Percentiles rank a stretch among this genome's conserved stretches.
Evolutionary conservation across 1,140 invertebrate genomes (phyloP).

Genomic region (Bombus waltoni): DNA sequence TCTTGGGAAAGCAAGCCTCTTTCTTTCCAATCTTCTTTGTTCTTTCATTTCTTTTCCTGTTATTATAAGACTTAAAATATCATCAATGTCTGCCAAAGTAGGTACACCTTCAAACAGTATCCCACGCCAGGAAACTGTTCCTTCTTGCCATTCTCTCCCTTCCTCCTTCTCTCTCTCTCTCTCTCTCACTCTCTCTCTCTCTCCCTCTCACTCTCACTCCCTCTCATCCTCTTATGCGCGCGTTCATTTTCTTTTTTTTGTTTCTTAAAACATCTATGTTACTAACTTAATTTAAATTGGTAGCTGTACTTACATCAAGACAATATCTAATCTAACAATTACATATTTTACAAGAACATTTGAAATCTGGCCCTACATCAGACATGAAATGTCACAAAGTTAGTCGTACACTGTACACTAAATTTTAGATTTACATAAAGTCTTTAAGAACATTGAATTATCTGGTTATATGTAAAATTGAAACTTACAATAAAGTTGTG

Average conservation of each 20-base stretch:
- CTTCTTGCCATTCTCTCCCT: constrained; percentile 66
- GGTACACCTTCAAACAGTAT: constrained; percentile 71
- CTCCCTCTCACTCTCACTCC: not conserved
- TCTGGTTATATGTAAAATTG: constrained; percentile 12
- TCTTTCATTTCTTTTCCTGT: not conserved
- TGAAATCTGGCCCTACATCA: constrained; percentile 71
- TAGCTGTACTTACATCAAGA: constrained; percentile 72
- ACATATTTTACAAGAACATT: constrained; percentile 78
- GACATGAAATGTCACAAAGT: constrained; percentile 70
- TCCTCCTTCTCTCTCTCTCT: constrained; percentile 30
- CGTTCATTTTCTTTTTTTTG: constrained; percentile 10
- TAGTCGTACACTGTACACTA: constrained; percentile 74
- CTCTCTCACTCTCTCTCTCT: not conserved
- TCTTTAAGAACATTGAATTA: constrained; percentile 41
- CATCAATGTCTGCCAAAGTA: constrained; percentile 81
- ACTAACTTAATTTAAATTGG: constrained; percentile 66
- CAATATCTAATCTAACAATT: constrained; percentile 75
- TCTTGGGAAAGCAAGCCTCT: constrained; percentile 2
- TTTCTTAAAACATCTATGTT: constrained; percentile 60
- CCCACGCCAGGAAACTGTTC: constrained; percentile 60
- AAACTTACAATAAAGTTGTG: constrained; percentile 31
- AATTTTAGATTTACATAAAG: constrained; percentile 62
- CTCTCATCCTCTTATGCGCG: not conserved
- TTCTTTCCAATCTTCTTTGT: not conserved
- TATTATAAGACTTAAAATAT: constrained; percentile 61